phyloP scores from a whole-genome alignment of 2,888 invertebrate species.

The Hirtodrosophila histrioides region DNA sequence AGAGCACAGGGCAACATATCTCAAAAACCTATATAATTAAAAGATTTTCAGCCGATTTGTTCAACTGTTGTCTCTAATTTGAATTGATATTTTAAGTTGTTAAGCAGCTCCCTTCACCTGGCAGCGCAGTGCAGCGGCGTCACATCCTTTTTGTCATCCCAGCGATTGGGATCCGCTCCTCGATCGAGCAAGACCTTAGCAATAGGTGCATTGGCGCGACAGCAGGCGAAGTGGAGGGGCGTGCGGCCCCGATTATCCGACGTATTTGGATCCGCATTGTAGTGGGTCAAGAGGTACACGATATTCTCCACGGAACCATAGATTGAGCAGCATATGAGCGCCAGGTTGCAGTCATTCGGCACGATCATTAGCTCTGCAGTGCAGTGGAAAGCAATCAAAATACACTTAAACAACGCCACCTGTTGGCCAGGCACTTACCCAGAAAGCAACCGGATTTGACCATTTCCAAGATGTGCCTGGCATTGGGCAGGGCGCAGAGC shows the following conservation, averaged over 20 bases:
- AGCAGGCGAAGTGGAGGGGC: conserved; percentile 91
- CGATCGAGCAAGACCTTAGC: conserved; percentile 88
- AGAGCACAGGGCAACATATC: no score
- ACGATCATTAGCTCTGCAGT: conserved; percentile 72
- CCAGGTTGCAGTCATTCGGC: conserved; percentile 81
- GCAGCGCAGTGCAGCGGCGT: conserved; percentile 92
- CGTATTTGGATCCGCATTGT: conserved; percentile 86
- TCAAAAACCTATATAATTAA: no score
- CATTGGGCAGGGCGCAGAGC: conserved; percentile 70
- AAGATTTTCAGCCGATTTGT: no score
- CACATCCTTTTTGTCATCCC: conserved; percentile 89
- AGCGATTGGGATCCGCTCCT: conserved; percentile 89
- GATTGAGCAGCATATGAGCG: conserved; percentile 81
- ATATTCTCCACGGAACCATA: conserved; percentile 80
- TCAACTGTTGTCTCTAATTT: no score
- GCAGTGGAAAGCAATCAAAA: neutral
- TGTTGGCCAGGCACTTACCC: conserved; percentile 59
- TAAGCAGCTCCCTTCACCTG: conserved; percentile 83
- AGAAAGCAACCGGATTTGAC: conserved; percentile 77
- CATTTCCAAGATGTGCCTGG: conserved; percentile 72
- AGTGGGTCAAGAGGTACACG: conserved; percentile 75
- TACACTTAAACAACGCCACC: neutral
- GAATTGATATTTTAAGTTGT: no score
- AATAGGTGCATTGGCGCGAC: conserved; percentile 90
- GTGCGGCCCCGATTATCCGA: conserved; percentile 89